These are phyloP conservation scores for Crotalus tigris DNA, from an alignment of 2,113 vertebrate species.

Conservation along the genomic window DNA sequence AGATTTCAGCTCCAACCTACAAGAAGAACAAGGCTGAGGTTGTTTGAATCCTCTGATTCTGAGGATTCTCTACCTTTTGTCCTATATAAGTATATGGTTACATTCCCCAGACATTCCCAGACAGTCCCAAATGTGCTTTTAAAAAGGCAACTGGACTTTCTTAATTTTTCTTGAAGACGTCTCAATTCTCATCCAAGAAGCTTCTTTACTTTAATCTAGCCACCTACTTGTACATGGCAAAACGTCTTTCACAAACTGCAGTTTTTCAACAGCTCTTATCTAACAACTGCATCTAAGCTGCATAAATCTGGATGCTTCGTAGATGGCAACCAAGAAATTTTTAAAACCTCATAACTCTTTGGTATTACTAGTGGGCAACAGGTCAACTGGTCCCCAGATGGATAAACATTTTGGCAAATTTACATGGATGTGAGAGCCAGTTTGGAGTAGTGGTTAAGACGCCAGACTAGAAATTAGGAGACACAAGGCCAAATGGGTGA, in stretches of 20 bases:
- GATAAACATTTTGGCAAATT: too few species aligned
- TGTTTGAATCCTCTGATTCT: not conserved
- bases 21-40: not conserved
- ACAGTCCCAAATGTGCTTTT: too few species aligned
- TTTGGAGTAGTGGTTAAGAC: too few species aligned
- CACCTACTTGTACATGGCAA: not conserved
- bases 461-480: too few species aligned
- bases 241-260: not conserved
- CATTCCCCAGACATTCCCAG: too few species aligned
- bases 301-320: not conserved
- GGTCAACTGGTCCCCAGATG: too few species aligned
- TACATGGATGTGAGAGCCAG: too few species aligned
- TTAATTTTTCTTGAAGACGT: too few species aligned
- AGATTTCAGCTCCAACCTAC: not conserved
- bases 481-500: not conserved
- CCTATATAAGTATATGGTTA: not conserved
- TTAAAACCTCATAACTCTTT: too few species aligned
- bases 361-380: too few species aligned
- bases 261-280: not conserved
- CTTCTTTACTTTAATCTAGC: not conserved
- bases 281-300: not conserved
- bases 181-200: too few species aligned
- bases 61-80: not conserved
- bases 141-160: too few species aligned
- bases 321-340: not conserved